phyloP scores from a whole-genome alignment of 2,113 vertebrate genomes.

The Vanacampus margaritifer region DNA sequence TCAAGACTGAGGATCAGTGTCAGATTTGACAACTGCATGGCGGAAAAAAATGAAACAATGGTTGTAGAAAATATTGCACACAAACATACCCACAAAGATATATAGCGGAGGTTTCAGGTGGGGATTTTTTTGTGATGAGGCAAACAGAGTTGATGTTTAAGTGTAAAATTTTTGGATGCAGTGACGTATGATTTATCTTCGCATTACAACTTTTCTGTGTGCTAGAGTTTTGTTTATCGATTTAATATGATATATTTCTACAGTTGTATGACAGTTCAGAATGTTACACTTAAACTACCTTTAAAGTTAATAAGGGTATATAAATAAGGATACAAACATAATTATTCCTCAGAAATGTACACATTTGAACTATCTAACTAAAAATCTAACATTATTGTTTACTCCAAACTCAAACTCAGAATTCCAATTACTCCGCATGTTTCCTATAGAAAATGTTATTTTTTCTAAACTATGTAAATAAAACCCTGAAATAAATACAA shows the following conservation, averaged over 20 bases:
- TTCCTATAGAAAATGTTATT: no score
- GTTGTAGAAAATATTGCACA: neutral
- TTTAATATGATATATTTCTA: neutral
- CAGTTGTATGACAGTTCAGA: neutral
- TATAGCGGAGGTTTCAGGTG: neutral
- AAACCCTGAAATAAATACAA: no score
- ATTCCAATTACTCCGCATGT: no score
- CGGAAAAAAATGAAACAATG: constrained; percentile 8
- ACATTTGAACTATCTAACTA: neutral
- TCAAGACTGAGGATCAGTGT: constrained; percentile 25
- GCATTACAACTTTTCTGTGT: no score
- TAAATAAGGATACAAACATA: neutral
- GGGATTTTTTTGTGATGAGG: neutral
- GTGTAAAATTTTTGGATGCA: neutral
- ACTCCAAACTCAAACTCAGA: no score
- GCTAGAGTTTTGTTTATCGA: neutral
- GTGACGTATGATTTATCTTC: no score
- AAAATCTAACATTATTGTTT: no score
- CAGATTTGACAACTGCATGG: constrained; percentile 10
- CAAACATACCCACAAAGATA: neutral
- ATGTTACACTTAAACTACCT: neutral
- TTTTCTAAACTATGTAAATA: neutral
- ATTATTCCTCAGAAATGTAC: neutral
- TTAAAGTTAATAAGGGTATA: no score
- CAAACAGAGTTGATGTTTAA: neutral